Percentiles rank a stretch among this genome's conserved stretches.
phyloP scores from a whole-genome alignment of 1,140 invertebrate species.

The Cheumatopsyche charites region DNA sequence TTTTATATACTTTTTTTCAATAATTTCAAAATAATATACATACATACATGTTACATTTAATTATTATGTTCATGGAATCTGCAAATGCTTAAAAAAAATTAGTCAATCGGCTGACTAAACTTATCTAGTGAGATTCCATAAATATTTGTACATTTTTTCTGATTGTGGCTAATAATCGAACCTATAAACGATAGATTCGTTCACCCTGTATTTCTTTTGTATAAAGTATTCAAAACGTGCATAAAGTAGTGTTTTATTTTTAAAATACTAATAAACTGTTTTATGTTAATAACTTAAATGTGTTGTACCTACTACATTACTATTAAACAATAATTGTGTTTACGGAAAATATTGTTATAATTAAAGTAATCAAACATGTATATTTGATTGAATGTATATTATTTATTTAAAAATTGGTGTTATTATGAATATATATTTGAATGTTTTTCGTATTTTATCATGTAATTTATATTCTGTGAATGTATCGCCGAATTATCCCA shows the following conservation, averaged over 20 bases:
- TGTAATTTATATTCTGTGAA: slow-evolving; percentile 4
- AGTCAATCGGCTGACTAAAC: not conserved
- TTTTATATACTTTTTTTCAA: no score
- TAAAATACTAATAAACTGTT: slow-evolving; percentile 31
- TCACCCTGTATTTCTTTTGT: not conserved
- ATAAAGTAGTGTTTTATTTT: slow-evolving; percentile 4
- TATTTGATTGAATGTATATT: slow-evolving; percentile 27
- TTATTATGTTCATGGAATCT: no score
- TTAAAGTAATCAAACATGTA: slow-evolving; percentile 10
- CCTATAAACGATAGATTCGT: not conserved
- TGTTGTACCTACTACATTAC: slow-evolving; percentile 48
- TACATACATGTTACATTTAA: no score
- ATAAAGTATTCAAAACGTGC: not conserved
- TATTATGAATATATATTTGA: slow-evolving; percentile 10
- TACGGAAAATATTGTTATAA: slow-evolving; percentile 36
- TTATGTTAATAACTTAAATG: slow-evolving; percentile 46
- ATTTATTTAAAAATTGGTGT: slow-evolving; percentile 30
- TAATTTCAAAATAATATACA: no score
- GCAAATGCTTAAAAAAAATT: no score
- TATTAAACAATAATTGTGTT: slow-evolving; percentile 46
- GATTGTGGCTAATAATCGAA: not conserved
- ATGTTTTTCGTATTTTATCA: slow-evolving; percentile 14
- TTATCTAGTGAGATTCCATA: not conserved
- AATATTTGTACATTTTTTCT: not conserved
- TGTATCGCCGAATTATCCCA: slow-evolving; percentile 11